A percentile compares a stretch with the other conserved stretches of the same genome.
phyloP scores from a whole-genome alignment of 2,888 invertebrate species.

The Leucophenga maculata region DNA sequence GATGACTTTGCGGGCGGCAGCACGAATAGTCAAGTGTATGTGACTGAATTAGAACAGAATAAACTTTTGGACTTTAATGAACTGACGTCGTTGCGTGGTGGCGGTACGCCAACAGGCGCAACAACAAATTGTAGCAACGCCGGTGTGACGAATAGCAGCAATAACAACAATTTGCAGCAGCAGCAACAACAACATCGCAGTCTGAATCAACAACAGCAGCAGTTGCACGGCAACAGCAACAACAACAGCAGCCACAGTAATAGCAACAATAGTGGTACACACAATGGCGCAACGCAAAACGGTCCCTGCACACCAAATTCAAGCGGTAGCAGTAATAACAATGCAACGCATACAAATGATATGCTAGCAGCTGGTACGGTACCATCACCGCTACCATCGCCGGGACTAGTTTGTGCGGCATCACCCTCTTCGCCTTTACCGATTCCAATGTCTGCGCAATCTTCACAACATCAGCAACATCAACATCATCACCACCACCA shows the following conservation, averaged over 20 bases:
- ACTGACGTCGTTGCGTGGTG: slow-evolving; percentile 47
- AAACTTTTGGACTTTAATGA: slow-evolving; percentile 63
- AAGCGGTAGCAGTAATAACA: slow-evolving; percentile 40
- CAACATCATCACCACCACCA: slow-evolving; percentile 50
- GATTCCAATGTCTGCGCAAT: slow-evolving; percentile 64
- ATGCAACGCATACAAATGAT: slow-evolving; percentile 37
- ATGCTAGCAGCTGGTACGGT: slow-evolving; percentile 51
- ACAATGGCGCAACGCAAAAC: slow-evolving; percentile 31
- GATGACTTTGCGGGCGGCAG: slow-evolving; percentile 54
- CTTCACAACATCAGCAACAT: slow-evolving; percentile 44
- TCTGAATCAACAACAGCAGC: slow-evolving; percentile 27
- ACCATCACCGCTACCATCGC: slow-evolving; percentile 62
- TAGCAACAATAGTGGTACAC: slow-evolving; percentile 32
- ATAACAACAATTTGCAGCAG: slow-evolving; percentile 53
- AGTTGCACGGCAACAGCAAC: slow-evolving; percentile 34
- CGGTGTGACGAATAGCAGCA: slow-evolving; percentile 31
- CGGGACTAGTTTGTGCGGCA: slow-evolving; percentile 45
- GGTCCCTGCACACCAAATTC: slow-evolving; percentile 35
- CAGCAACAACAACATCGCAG: slow-evolving; percentile 42
- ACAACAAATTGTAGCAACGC: background rate
- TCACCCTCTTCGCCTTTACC: slow-evolving; percentile 65
- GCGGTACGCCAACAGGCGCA: slow-evolving; percentile 36
- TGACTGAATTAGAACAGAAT: slow-evolving; percentile 51
- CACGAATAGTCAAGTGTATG: slow-evolving; percentile 50
- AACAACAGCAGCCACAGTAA: slow-evolving; percentile 46